Evolutionary conservation across 2,797 vertebrate species (phyloP), one percentile per base, ranked within the genome.

Genomic region (Pangasius macronema): DNA sequence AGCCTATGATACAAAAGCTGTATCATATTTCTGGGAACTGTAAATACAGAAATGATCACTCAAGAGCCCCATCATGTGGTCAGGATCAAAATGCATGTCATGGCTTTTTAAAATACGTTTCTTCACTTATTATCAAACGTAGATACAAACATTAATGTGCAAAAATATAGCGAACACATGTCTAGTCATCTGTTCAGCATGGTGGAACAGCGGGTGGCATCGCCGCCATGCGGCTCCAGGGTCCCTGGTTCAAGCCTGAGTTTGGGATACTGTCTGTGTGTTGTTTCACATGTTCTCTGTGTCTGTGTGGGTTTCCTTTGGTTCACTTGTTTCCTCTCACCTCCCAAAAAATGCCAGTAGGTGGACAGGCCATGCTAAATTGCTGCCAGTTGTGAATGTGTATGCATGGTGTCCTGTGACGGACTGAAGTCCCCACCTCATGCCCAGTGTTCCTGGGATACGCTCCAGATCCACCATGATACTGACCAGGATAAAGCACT

Each of bases 21-120:
- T 8, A 61, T 39, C 24, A 16, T 39, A 42, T 3, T 27, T 30
- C 42, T n/a, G 4, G 24, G 57, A 67, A 27, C 65, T 73, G 18
- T 33, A n/a, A 68, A 49, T 9, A 24, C 39, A 80, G 36, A 30
- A 46, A 57, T 33, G 24, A 39, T 84, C 16, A 49, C 73, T 79
- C 90, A 90, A 88, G 36, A 86, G 92, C 93, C 63, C 95, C 94
- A 89, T 91, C 88, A 22, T 88, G 89, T 92, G 90, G 72, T 18
- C n/a, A 85, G 70, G 3, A 63, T 53, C 16, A 83, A 3, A 68
- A 68, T 83, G n/a, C n/a, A 49, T 13, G 39, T 61, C 20, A 81
- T 27, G 22, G 33, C 20, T 80, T 81, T 77, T 36, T 57, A 53
- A 53, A 53, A 80, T 80, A 39, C 4, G 61, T 55, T 24, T 24